These are phyloP conservation scores for Elephas maximus DNA, from an alignment of 2,113 vertebrate species.

Conservation along the genomic window DNA sequence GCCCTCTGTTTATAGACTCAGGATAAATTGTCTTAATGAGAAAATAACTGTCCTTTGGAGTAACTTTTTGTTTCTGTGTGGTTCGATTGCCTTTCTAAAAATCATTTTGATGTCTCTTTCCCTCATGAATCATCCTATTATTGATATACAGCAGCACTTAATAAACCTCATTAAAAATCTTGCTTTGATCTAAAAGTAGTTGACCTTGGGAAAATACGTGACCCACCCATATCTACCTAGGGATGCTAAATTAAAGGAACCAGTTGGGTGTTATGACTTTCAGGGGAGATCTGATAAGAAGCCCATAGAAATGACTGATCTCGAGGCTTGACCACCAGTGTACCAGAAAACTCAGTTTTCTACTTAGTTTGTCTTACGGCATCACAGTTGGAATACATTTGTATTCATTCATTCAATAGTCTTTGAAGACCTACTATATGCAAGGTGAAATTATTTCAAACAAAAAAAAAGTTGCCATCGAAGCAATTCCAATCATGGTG, in stretches of 20 bases:
- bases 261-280: conserved; percentile 43
- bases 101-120: conserved; percentile 75
- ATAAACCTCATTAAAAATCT: conserved; percentile 67
- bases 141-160: conserved; percentile 74
- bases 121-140: conserved; percentile 65
- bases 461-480: no score
- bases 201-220: conserved; percentile 46
- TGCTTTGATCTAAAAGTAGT: conserved; percentile 72
- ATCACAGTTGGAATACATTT: neutral
- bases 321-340: neutral
- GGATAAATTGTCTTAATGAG: conserved; percentile 79
- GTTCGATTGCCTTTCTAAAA: conserved; percentile 72
- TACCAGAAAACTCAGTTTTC: neutral
- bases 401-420: neutral
- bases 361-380: neutral
- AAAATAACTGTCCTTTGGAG: conserved; percentile 77
- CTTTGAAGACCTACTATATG: neutral
- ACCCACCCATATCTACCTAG: conserved; percentile 56
- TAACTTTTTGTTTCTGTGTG: conserved; percentile 69
- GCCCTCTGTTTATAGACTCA: conserved; percentile 78
- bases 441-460: neutral
- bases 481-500: no score
- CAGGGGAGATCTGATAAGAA: conserved; percentile 28
- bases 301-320: neutral
- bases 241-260: conserved; percentile 21